Evolutionary conservation across 2,888 invertebrate species (phyloP).

Genomic region (Ptychoptera albimana): DNA sequence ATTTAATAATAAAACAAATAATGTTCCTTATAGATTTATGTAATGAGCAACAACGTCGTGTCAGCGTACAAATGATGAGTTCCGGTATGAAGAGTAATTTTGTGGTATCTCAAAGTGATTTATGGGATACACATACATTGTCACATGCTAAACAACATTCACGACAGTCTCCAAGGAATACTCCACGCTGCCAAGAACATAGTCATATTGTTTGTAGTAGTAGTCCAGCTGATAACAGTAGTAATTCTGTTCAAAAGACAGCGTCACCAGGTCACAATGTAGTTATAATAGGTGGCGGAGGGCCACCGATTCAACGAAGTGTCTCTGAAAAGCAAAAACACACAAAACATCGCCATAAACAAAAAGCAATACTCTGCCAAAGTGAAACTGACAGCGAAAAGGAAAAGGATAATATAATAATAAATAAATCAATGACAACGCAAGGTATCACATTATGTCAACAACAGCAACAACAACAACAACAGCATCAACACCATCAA

Average conservation of each 20-base stretch:
- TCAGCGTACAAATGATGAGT: conserved; percentile 23
- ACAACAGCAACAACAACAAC: background rate
- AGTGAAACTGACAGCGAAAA: conserved; percentile 36
- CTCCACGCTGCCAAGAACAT: conserved; percentile 28
- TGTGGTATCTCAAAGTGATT: conserved; percentile 46
- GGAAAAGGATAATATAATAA: conserved; percentile 12
- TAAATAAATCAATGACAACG: conserved; percentile 21
- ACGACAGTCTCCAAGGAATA: conserved; percentile 28
- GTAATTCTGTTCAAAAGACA: conserved; percentile 16
- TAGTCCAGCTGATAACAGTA: conserved; percentile 20
- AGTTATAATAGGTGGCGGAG: conserved; percentile 5
- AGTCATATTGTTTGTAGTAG: conserved; percentile 20
- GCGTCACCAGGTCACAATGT: conserved; percentile 2
- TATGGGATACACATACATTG: conserved; percentile 49
- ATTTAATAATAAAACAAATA: background rate
- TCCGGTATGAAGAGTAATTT: conserved; percentile 34
- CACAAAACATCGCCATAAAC: conserved; percentile 33
- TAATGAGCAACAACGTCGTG: conserved; percentile 21
- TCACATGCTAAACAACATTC: conserved; percentile 33
- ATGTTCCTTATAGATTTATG: background rate
- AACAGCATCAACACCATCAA: conserved; percentile 1
- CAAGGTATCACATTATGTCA: conserved; percentile 16
- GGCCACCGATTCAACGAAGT: conserved; percentile 41
- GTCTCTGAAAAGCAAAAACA: conserved; percentile 44
- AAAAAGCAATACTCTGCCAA: conserved; percentile 35